Conservation (phyloP, 2,113 vertebrate genomes). For the Epinephelus cyanopodus region DNA sequence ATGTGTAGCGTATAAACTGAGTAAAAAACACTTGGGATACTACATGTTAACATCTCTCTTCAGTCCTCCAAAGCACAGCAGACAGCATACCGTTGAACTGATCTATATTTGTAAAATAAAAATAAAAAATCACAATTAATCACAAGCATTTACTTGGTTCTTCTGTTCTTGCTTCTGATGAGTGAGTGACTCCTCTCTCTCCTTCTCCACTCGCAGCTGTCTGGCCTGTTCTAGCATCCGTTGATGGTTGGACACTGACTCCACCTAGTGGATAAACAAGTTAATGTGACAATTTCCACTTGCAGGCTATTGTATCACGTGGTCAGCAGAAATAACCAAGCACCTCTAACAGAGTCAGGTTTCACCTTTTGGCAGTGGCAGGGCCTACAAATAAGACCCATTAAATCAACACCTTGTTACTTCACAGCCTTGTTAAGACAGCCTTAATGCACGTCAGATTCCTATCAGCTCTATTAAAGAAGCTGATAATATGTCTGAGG, state of each 20-base stretch:
- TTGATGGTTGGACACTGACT: constrained; percentile 96
- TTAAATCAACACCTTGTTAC: constrained; percentile 70
- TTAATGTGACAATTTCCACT: neutral
- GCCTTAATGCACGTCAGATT: constrained; percentile 79
- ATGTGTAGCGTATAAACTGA: neutral
- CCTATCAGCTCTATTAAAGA: constrained; percentile 79
- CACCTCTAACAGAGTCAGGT: constrained; percentile 54
- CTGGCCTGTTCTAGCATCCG: constrained; percentile 96
- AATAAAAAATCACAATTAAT: neutral
- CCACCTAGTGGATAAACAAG: constrained; percentile 90
- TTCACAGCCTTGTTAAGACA: constrained; percentile 62
- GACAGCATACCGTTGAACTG: neutral
- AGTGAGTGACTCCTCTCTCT: constrained; percentile 92
- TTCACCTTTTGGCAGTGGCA: constrained; percentile 68
- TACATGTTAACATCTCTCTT: neutral
- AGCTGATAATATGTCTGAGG: constrained; percentile 77
- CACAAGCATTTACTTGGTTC: constrained; percentile 88
- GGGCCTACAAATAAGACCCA: constrained; percentile 37
- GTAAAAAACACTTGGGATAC: neutral
- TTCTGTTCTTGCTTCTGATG: constrained; percentile 98
- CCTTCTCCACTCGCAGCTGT: constrained; percentile 94
- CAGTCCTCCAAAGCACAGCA: neutral
- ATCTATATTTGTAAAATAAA: too few species aligned
- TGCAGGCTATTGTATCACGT: neutral
- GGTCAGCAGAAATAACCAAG: constrained; percentile 45